Evolutionary conservation across 2,797 vertebrate genomes (phyloP), one percentile per base, ranked within the genome.

Genomic region (Spheniscus humboldti): DNA sequence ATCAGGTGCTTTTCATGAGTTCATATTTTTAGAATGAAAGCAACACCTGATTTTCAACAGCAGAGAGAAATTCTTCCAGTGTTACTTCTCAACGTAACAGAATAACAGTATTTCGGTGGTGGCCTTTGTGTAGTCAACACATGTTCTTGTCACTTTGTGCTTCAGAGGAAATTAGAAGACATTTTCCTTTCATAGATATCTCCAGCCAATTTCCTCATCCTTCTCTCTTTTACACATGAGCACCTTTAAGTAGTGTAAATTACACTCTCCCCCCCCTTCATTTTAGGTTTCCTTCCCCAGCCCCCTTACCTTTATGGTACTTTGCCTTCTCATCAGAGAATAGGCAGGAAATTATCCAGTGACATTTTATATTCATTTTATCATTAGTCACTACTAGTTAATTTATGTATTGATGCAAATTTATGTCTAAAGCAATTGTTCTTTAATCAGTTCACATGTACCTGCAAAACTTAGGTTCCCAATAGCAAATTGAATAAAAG

Each of bases 101-200:
- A 94, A 68, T 31, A 80, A 86, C 6, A 6, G 41, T 67, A 79
- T 78, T 93, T 96, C 12, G 4, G n/a, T 88, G 25, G 43, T 82
- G 64, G 71, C 52, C 76, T 96, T 92, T 94, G 93, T 95, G 86
- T 89, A 83, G 93, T 57, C 83, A 92, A 94, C 88, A 94, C 76
- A 67, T 78, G 87, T 89, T 95, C 78, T 83, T 68, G 68, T 73
- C 91, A 64, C 53, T 94, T 93, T 0, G 72, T 69, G 37, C 82
- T 95, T 74, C 57, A 93, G 85, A 97, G 94, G 88, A 97, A 98
- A 96, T 90, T 81, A 90, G 81, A 75, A 90, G 80, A 83, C 12
- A 39, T 86, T 96, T 96, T 97, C 17, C 25, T 94, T 90, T 94
- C 71, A 63, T 92, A 89, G 78, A 64, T 86, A 73, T 88, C 71